A percentile compares a stretch with the other conserved stretches of the same genome.
These are phyloP conservation scores for Petaurus breviceps DNA, from an alignment of 2,113 vertebrate species.

Conservation along the genomic window DNA sequence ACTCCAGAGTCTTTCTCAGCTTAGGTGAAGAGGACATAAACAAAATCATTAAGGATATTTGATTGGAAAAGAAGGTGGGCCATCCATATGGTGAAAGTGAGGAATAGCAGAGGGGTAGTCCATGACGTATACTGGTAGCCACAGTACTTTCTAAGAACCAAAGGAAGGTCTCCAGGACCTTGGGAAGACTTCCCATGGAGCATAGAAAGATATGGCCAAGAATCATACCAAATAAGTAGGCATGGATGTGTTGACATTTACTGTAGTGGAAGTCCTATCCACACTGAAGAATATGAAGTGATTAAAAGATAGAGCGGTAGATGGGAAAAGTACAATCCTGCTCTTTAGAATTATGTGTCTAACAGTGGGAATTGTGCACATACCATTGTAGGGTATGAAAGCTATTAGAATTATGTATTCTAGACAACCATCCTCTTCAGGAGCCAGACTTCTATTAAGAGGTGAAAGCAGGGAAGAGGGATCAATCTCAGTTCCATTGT, in stretches of 20 bases:
- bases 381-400: neutral
- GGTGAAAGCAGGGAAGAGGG: neutral
- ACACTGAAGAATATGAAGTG: neutral
- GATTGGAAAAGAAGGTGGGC: neutral
- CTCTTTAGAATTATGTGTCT: neutral
- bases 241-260: neutral
- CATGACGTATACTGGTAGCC: neutral
- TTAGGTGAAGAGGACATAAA: neutral
- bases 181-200: neutral
- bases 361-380: neutral
- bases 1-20: constrained; percentile 24
- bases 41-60: neutral
- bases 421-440: neutral
- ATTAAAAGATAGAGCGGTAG: neutral
- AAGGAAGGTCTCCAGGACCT: neutral
- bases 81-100: neutral
- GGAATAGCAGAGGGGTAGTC: neutral
- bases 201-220: neutral
- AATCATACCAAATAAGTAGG: neutral
- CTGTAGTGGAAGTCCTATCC: neutral
- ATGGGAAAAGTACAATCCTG: neutral
- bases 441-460: neutral
- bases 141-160: neutral
- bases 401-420: neutral
- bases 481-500: neutral